Conservation (phyloP, 2,888 invertebrate genomes). For the Netelia inedita region DNA sequence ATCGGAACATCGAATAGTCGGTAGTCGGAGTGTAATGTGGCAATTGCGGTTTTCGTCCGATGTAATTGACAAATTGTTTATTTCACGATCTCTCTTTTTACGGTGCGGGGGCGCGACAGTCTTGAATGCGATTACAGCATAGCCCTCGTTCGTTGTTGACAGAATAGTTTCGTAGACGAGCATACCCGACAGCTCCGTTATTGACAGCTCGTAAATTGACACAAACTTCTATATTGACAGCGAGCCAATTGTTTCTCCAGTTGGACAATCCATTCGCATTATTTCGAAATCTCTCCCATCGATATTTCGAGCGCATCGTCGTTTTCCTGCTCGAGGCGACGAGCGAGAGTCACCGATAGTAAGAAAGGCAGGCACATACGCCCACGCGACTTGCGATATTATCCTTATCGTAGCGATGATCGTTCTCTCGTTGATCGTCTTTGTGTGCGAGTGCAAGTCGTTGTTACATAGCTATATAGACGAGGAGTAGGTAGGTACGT, state of each 20-base stretch:
- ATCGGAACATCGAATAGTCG: neutral
- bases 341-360: neutral
- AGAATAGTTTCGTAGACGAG: too few species aligned
- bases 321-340: neutral
- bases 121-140: neutral
- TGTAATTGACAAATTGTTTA: neutral
- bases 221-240: too few species aligned
- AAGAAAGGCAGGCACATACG: slow-evolving; percentile 43
- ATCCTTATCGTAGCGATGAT: slow-evolving; percentile 60
- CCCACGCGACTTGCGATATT: slow-evolving; percentile 57
- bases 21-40: neutral
- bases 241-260: too few species aligned
- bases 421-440: slow-evolving; percentile 9
- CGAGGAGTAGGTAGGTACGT: neutral
- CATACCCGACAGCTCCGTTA: too few species aligned
- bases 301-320: neutral
- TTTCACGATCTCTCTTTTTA: neutral
- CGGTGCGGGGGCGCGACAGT: neutral
- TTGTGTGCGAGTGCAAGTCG: neutral
- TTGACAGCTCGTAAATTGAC: too few species aligned
- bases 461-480: too few species aligned
- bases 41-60: neutral
- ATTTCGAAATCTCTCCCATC: too few species aligned
- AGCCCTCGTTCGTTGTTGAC: too few species aligned
- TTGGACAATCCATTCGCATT: too few species aligned